Conservation (phyloP, 2,113 vertebrate species). For the Chunga burmeisteri region DNA sequence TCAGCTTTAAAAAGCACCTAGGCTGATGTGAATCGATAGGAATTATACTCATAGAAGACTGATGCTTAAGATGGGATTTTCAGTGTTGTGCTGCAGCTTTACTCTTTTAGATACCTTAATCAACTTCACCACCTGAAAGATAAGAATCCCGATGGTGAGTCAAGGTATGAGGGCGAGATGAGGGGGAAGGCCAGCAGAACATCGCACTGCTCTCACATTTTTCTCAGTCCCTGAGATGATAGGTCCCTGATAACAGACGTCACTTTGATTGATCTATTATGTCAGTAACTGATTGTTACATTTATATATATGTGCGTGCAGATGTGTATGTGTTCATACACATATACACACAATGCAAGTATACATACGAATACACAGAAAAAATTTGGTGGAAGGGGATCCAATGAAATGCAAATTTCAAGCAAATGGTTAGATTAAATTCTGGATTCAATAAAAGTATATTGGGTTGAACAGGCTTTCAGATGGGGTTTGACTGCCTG, state of each 20-base stretch:
- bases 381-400: not conserved
- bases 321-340: not conserved
- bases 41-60: not conserved
- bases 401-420: not conserved
- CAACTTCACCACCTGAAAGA: not conserved
- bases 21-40: not conserved
- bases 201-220: accelerated
- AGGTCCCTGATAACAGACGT: not conserved
- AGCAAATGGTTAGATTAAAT: not conserved
- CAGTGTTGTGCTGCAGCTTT: not conserved
- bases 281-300: not conserved
- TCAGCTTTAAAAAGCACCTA: not conserved
- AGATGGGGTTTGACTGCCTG: not conserved
- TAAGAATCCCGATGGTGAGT: not conserved
- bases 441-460: not conserved
- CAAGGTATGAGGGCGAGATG: not conserved
- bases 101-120: not conserved
- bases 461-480: not conserved
- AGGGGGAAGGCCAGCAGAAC: not conserved
- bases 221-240: not conserved
- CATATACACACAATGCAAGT: not conserved
- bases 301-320: not conserved
- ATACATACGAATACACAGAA: not conserved
- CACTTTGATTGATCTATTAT: not conserved
- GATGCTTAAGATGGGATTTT: not conserved